Percentiles rank a stretch among this genome's conserved stretches.
Evolutionary conservation across 1,140 invertebrate genomes (phyloP).

Genomic region (Trigoniulus corallinus): DNA sequence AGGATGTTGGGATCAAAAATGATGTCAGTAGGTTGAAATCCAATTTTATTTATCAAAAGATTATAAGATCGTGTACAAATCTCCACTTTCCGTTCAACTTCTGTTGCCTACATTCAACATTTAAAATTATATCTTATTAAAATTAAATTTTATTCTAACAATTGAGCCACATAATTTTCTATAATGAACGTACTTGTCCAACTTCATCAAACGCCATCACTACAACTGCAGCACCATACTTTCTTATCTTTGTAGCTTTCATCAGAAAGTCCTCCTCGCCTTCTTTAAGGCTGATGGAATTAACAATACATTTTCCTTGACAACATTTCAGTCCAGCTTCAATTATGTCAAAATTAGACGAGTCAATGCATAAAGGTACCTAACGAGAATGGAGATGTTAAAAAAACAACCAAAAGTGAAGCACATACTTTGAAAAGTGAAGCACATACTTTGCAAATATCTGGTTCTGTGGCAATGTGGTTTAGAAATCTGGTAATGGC

Average conservation of each 20-base stretch:
- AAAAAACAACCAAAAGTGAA: no score
- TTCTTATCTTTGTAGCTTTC: slow-evolving; percentile 28
- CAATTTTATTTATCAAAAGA: slow-evolving; percentile 33
- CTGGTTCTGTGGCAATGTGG: slow-evolving; percentile 38
- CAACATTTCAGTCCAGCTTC: slow-evolving; percentile 40
- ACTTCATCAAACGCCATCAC: slow-evolving; percentile 37
- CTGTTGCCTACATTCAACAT: slow-evolving; percentile 27
- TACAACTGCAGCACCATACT: slow-evolving; percentile 42
- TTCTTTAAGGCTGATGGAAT: slow-evolving; percentile 39
- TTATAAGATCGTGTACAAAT: slow-evolving; percentile 38
- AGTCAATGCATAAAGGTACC: slow-evolving; percentile 42
- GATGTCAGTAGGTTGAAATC: slow-evolving; percentile 41
- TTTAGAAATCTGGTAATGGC: slow-evolving; percentile 43
- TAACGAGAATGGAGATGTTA: slow-evolving; percentile 13
- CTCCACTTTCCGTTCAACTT: slow-evolving; percentile 33
- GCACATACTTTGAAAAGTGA: no score
- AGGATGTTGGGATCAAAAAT: slow-evolving; percentile 49
- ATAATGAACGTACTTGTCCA: slow-evolving; percentile 33
- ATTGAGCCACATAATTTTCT: slow-evolving; percentile 15
- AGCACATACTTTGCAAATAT: slow-evolving; percentile 31
- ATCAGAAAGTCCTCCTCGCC: slow-evolving; percentile 30
- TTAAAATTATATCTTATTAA: not conserved
- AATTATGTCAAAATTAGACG: slow-evolving; percentile 38
- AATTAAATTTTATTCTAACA: not conserved
- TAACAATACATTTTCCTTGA: slow-evolving; percentile 45